These are phyloP conservation scores for Drosophila yooni DNA, from an alignment of 2,888 invertebrate species.

Conservation along the genomic window DNA sequence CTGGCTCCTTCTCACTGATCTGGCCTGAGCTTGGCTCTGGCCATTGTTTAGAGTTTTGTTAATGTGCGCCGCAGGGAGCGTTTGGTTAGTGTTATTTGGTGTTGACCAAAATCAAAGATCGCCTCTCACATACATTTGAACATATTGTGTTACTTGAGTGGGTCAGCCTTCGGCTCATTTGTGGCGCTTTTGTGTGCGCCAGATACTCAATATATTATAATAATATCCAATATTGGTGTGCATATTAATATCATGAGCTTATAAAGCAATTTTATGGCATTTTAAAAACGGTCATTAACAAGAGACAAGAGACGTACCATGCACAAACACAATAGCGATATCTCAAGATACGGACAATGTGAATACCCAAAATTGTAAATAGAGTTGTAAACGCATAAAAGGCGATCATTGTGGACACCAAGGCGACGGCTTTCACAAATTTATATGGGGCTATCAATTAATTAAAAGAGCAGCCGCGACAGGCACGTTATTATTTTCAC, in stretches of 20 bases:
- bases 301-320: slow-evolving; percentile 65
- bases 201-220: slow-evolving; percentile 79
- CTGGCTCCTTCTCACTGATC: slow-evolving; percentile 21
- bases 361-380: slow-evolving; percentile 68
- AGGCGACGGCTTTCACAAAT: slow-evolving; percentile 81
- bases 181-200: slow-evolving; percentile 68
- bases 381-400: slow-evolving; percentile 78
- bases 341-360: slow-evolving; percentile 24
- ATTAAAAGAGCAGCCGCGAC: slow-evolving; percentile 57
- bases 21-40: slow-evolving; percentile 23
- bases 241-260: slow-evolving; percentile 78
- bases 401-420: slow-evolving; percentile 65
- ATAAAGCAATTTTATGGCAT: slow-evolving; percentile 80
- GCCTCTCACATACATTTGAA: slow-evolving; percentile 22
- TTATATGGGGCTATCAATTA: slow-evolving; percentile 77
- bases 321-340: slow-evolving; percentile 74
- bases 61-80: slow-evolving; percentile 71
- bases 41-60: slow-evolving; percentile 71
- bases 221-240: slow-evolving; percentile 79
- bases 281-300: slow-evolving; percentile 80
- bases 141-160: slow-evolving; percentile 16
- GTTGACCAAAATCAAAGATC: slow-evolving; percentile 68
- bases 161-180: slow-evolving; percentile 53
- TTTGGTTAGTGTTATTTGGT: slow-evolving; percentile 32
- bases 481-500: slow-evolving; percentile 58